These are phyloP conservation scores for Zaprionus lineosus DNA, from an alignment of 2,888 invertebrate species.

Conservation along the genomic window DNA sequence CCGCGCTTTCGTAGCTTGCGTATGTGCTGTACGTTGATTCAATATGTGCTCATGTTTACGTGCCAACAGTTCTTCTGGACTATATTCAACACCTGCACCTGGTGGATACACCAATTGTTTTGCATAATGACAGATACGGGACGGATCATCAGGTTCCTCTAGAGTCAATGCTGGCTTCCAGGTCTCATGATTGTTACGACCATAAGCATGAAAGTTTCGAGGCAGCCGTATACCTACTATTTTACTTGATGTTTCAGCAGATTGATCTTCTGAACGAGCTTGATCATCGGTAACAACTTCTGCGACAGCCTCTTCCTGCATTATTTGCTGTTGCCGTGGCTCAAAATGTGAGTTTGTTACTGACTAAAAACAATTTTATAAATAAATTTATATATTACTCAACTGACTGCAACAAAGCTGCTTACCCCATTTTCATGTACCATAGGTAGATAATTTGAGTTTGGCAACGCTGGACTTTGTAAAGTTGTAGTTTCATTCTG, in stretches of 20 bases:
- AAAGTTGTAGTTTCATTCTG: constrained; percentile 24
- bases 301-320: background rate
- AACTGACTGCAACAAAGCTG: background rate
- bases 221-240: constrained; percentile 77
- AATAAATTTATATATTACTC: background rate
- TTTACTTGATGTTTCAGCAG: constrained; percentile 17
- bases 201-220: constrained; percentile 79
- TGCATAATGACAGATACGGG: constrained; percentile 81
- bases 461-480: constrained; percentile 21
- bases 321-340: constrained; percentile 22
- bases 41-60: constrained; percentile 67
- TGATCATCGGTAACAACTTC: constrained; percentile 9
- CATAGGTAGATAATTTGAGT: constrained; percentile 29
- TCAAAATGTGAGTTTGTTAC: constrained; percentile 21
- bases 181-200: constrained; percentile 81
- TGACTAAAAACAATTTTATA: constrained; percentile 8
- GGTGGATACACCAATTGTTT: constrained; percentile 81
- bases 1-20: constrained; percentile 25
- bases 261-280: constrained; percentile 27
- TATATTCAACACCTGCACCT: constrained; percentile 79
- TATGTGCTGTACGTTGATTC: constrained; percentile 38
- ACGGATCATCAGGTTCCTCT: constrained; percentile 82
- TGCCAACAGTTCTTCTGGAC: constrained; percentile 81
- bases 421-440: constrained; percentile 30
- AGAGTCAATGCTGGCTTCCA: constrained; percentile 82